phyloP scores from a whole-genome alignment of 2,888 invertebrate genomes.

The Neria commutata region DNA sequence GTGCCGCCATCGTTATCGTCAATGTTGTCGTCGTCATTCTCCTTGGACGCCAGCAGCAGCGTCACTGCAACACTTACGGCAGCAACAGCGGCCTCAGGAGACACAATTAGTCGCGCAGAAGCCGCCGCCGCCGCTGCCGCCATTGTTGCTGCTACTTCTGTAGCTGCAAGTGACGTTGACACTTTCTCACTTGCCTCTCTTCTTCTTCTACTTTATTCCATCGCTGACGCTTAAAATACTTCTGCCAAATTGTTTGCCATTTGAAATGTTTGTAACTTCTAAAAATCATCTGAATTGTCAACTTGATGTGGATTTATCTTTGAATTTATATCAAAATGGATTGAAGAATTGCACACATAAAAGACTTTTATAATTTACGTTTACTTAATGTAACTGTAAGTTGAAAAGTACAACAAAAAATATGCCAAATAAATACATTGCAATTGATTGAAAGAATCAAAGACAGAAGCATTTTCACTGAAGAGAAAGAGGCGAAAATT shows the following conservation, averaged over 20 bases:
- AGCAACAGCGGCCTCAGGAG: constrained; percentile 33
- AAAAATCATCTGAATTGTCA: too few species aligned
- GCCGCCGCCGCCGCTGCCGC: constrained; percentile 23
- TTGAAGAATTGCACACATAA: too few species aligned
- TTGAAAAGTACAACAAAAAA: too few species aligned
- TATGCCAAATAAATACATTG: constrained; percentile 33
- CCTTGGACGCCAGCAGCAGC: background rate
- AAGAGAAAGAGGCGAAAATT: constrained; percentile 32
- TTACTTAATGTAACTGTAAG: background rate
- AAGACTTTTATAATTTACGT: background rate
- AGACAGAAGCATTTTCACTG: constrained; percentile 27
- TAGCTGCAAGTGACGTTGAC: constrained; percentile 32
- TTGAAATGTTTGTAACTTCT: too few species aligned
- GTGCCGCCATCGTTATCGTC: too few species aligned
- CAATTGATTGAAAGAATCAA: constrained; percentile 47
- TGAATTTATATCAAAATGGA: too few species aligned
- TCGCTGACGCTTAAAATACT: too few species aligned
- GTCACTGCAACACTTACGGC: constrained; percentile 9
- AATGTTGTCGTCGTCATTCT: too few species aligned
- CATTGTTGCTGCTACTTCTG: constrained; percentile 6
- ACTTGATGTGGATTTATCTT: too few species aligned
- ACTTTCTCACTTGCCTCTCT: too few species aligned
- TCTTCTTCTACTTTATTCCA: too few species aligned
- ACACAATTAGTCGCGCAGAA: constrained; percentile 46
- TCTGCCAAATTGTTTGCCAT: too few species aligned